These are phyloP conservation scores for Ectropis crepuscularia DNA, from an alignment of 2,888 invertebrate species.

Conservation along the genomic window DNA sequence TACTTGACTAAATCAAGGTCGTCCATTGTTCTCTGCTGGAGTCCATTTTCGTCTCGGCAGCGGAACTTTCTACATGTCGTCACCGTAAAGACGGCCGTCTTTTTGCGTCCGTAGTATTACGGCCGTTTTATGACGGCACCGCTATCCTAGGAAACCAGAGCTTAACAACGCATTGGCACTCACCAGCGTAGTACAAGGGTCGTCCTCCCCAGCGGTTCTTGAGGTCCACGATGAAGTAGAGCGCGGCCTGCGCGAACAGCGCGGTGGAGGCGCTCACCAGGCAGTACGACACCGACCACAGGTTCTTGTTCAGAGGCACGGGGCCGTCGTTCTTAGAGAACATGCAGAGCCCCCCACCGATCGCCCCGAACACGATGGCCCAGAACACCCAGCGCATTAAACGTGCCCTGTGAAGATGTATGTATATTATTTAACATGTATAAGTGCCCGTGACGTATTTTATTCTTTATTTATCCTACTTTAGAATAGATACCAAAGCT, in stretches of 20 bases:
- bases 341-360: slow-evolving; percentile 87
- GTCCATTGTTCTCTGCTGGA: too few relatives aligned
- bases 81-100: too few relatives aligned
- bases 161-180: slow-evolving; percentile 39
- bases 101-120: too few relatives aligned
- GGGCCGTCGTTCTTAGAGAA: slow-evolving; percentile 88
- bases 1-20: too few relatives aligned
- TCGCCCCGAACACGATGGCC: slow-evolving; percentile 74
- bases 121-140: too few relatives aligned
- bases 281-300: slow-evolving; percentile 93
- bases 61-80: too few relatives aligned
- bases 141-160: too few relatives aligned
- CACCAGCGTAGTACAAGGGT: slow-evolving; percentile 91
- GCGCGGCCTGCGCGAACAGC: slow-evolving; percentile 86
- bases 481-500: too few relatives aligned
- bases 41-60: too few relatives aligned
- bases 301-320: slow-evolving; percentile 94
- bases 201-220: slow-evolving; percentile 90
- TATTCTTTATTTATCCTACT: too few relatives aligned
- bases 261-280: slow-evolving; percentile 88
- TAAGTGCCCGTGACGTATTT: too few relatives aligned
- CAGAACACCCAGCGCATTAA: slow-evolving; percentile 81
- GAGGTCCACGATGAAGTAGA: slow-evolving; percentile 90
- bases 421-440: background rate
- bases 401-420: slow-evolving; percentile 74